Evolutionary conservation across 2,888 invertebrate species (phyloP).

Genomic region (Nezara viridula): DNA sequence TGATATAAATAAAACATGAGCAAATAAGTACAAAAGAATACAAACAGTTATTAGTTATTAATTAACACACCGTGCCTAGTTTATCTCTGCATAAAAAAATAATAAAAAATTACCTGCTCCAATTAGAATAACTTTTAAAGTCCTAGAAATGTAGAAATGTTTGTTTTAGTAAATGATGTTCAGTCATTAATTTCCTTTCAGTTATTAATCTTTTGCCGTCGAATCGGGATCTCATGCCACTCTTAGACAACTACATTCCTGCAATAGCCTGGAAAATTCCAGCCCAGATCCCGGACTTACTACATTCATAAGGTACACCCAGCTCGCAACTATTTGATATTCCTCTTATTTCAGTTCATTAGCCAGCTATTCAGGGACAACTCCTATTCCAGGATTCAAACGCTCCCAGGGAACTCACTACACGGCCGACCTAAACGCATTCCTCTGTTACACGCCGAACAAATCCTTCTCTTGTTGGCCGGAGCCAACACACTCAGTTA

Average conservation of each 20-base stretch:
- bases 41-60: no score
- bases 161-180: no score
- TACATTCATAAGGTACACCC: background rate
- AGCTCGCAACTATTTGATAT: background rate
- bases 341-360: conserved; percentile 29
- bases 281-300: background rate
- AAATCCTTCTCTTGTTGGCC: background rate
- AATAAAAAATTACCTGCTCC: no score
- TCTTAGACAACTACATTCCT: background rate
- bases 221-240: background rate
- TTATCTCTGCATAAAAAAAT: no score
- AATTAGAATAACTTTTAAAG: no score
- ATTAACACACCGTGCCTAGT: no score
- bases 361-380: background rate
- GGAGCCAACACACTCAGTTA: background rate
- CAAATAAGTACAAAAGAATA: no score
- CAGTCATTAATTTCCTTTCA: no score
- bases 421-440: conserved; percentile 24
- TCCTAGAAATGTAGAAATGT: no score
- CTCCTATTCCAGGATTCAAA: conserved; percentile 21
- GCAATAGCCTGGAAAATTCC: background rate
- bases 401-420: background rate
- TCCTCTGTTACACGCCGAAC: conserved; percentile 8
- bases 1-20: no score
- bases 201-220: no score